Base-by-base conservation (phyloP, 2,888 invertebrate species). In the Drosophila mimica region DNA sequence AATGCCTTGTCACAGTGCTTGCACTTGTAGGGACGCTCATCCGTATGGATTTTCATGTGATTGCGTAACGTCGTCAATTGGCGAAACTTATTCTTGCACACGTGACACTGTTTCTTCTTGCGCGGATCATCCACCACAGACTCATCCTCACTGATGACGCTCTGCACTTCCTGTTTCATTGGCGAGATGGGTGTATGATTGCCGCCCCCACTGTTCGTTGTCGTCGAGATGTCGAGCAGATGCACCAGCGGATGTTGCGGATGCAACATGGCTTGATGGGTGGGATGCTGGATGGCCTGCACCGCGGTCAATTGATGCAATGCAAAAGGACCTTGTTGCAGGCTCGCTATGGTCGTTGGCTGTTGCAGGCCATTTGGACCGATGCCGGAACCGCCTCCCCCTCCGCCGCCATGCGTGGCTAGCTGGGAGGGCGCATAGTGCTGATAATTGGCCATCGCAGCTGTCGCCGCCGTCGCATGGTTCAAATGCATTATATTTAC, bases 71-170 rank as follows among this genome's bases (percentile, higher is more conserved):
- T 92, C 58, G 92, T 92, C 70, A 92, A 67, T 58, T 92, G 92
- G 25, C 92, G 90, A 85, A 92, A 92, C 71, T 92, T 92, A 65
- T 92, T 92, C 74, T 92, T 92, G 83, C 92, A 92, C 72, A 92
- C 91, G 91, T 91, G 92, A 89, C 92, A 92, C 79, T 92, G 88
- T 72, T 92, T 92, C 81, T 92, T 92, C 62, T 92, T 92, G 17
- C 92, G 92, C 34, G 92, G 92, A 91, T 92, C 92, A 74, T 92
- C 92, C 33, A 92, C 92, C 30, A 90, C 81, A 51, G 82, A 71
- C 38, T 89, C 90, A 51, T 91, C 91, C 62, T 85, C 88, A 46
- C 85, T 88, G 57, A 92, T 90, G 38, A 91, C 91, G 58, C 83
- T 91, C 63, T 91, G 91, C 34, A 91, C 87, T 71, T 92, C 92